phyloP scores from a whole-genome alignment of 2,113 vertebrate genomes.

The Pollimyrus isidori region DNA sequence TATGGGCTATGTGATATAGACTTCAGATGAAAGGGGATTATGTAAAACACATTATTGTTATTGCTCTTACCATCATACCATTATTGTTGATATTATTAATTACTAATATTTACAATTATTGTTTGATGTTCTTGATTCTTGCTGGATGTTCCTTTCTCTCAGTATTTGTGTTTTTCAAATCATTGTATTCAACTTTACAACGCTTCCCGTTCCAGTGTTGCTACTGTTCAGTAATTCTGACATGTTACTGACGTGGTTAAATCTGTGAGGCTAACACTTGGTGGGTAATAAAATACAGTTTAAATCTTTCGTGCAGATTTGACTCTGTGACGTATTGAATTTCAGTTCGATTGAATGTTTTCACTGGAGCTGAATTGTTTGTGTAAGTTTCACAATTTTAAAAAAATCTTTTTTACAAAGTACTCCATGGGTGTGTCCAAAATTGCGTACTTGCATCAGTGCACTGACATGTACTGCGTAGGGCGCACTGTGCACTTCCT shows the following conservation, averaged over 20 bases:
- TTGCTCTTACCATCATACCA: conserved; percentile 37
- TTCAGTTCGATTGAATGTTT: neutral
- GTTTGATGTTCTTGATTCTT: conserved; percentile 34
- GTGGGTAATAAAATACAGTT: conserved; percentile 67
- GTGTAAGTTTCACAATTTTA: neutral
- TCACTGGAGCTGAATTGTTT: neutral
- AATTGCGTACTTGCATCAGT: too few species aligned
- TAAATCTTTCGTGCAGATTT: conserved; percentile 38
- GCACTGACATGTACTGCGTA: too few species aligned
- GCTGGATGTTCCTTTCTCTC: conserved; percentile 56
- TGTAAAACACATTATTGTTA: conserved; percentile 39
- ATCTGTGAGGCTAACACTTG: conserved; percentile 58
- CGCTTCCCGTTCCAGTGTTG: conserved; percentile 37
- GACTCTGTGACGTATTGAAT: neutral
- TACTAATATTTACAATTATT: conserved; percentile 13
- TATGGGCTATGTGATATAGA: conserved; percentile 35
- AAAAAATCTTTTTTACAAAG: neutral
- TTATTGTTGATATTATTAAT: conserved; percentile 31
- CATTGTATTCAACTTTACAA: conserved; percentile 39
- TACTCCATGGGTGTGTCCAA: neutral
- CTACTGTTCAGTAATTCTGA: conserved; percentile 49
- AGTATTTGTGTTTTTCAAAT: conserved; percentile 42
- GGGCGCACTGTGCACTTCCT: too few species aligned
- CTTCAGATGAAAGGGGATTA: conserved; percentile 45
- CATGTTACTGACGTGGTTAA: conserved; percentile 58